Conservation (phyloP, 2,113 vertebrate species). For the Speoplatyrhinus poulsoni region DNA sequence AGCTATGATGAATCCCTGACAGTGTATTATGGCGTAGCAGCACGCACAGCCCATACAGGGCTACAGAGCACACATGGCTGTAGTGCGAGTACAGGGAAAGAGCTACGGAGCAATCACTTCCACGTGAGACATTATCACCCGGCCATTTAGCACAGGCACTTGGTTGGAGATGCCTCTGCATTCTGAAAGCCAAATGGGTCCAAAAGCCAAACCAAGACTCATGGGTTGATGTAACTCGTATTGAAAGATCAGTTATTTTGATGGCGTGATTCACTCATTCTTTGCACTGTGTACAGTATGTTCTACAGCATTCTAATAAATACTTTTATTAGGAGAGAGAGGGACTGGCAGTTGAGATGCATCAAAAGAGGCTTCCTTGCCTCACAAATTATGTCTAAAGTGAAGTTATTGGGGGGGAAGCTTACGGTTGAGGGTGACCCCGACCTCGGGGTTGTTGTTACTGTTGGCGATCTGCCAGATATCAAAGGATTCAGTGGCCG, state of each 20-base stretch:
- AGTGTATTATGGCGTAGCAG: conserved; percentile 28
- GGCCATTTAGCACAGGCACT: conserved; percentile 21
- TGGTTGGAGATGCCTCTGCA: neutral
- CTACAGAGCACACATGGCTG: conserved; percentile 51
- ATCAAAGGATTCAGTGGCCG: conserved; percentile 88
- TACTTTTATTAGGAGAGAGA: neutral
- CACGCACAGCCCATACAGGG: conserved; percentile 46
- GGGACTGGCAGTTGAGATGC: neutral
- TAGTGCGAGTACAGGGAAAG: conserved; percentile 11
- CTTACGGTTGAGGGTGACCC: conserved; percentile 93
- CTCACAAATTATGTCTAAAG: conserved; percentile 21
- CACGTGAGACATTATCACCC: neutral
- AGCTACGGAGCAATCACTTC: conserved; percentile 18
- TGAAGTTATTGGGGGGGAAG: conserved; percentile 23
- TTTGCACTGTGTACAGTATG: neutral
- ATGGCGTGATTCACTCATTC: neutral
- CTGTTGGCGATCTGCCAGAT: conserved; percentile 97
- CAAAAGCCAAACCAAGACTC: neutral
- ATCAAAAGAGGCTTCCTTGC: neutral
- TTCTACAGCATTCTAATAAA: neutral
- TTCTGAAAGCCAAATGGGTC: neutral
- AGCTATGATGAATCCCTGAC: conserved; percentile 56
- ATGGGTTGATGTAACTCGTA: neutral
- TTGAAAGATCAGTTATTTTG: neutral
- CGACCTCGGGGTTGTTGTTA: conserved; percentile 93